A percentile compares a stretch with the other conserved stretches of the same genome.
phyloP scores from a whole-genome alignment of 2,113 vertebrate genomes.

The Cairina moschata region DNA sequence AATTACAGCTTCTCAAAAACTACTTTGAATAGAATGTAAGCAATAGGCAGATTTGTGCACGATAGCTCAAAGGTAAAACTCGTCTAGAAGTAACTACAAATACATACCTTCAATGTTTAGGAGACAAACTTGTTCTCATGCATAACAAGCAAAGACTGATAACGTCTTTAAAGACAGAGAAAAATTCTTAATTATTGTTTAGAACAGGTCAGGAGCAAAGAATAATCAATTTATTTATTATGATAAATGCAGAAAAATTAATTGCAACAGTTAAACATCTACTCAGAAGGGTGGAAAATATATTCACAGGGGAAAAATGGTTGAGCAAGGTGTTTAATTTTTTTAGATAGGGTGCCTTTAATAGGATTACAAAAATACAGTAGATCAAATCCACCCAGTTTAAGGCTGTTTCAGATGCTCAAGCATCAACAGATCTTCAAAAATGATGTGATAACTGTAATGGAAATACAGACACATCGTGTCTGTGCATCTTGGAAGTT shows the following conservation, averaged over 20 bases:
- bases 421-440: background rate
- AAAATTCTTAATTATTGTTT: background rate
- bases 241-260: background rate
- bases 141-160: background rate
- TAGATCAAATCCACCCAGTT: background rate
- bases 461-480: background rate
- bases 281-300: background rate
- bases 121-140: background rate
- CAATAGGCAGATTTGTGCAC: constrained; percentile 1
- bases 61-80: background rate
- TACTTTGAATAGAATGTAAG: background rate
- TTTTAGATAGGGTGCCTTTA: background rate
- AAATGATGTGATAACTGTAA: background rate
- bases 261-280: background rate
- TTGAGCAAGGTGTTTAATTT: background rate
- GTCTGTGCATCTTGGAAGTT: background rate
- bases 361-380: background rate
- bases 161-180: background rate
- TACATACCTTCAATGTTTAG: background rate
- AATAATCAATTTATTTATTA: background rate
- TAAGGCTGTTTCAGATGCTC: background rate
- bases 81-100: background rate
- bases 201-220: background rate
- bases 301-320: background rate
- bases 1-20: background rate